phyloP scores from a whole-genome alignment of 2,797 vertebrate species.

The Tympanoctomys barrerae region DNA sequence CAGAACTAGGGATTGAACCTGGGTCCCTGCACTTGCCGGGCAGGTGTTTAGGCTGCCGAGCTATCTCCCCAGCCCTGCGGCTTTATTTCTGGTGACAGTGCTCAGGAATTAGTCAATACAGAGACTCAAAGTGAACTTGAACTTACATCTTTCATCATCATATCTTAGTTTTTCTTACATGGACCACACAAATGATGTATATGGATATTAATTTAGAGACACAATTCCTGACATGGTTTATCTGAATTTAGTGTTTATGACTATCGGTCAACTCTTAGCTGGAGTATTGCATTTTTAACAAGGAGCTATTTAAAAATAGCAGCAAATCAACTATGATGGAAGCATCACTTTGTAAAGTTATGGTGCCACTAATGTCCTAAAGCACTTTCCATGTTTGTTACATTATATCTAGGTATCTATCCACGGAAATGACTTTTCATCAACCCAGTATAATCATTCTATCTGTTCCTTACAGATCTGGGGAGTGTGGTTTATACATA shows the following conservation, averaged over 20 bases:
- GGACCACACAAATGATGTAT: not conserved
- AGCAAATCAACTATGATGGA: not conserved
- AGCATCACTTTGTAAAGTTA: not conserved
- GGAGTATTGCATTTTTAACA: not conserved
- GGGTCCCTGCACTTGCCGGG: no score
- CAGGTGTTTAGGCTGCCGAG: no score
- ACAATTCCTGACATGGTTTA: not conserved
- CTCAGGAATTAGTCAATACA: not conserved
- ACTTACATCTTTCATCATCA: not conserved
- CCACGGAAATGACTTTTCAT: not conserved
- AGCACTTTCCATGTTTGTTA: not conserved
- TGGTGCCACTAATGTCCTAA: not conserved
- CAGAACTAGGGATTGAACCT: no score
- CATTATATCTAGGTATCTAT: not conserved
- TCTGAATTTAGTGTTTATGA: not conserved
- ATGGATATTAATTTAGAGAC: not conserved
- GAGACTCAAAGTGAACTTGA: not conserved
- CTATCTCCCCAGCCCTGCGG: no score
- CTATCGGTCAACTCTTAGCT: not conserved
- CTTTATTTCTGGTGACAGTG: not conserved
- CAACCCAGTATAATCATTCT: not conserved
- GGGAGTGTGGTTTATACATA: not conserved
- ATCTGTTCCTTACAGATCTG: not conserved
- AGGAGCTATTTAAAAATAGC: not conserved
- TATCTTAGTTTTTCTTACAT: not conserved